These are phyloP conservation scores for Eleginops maclovinus DNA, from an alignment of 2,113 vertebrate genomes.

Conservation along the genomic window DNA sequence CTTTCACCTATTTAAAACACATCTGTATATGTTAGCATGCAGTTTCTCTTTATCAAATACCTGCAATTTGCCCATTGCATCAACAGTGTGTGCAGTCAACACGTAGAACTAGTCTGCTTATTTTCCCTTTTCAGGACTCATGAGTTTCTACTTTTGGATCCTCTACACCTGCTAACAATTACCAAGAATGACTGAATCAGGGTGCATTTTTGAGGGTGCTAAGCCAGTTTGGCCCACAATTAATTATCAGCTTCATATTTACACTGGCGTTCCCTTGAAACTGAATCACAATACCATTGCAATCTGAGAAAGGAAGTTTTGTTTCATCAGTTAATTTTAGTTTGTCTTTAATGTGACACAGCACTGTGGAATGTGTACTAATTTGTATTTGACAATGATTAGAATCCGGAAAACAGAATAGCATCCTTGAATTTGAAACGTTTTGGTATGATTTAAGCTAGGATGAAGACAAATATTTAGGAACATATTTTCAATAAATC, in stretches of 20 bases:
- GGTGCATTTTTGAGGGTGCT: constrained; percentile 7
- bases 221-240: background rate
- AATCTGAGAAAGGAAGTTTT: background rate
- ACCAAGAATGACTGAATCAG: constrained; percentile 43
- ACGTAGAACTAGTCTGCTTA: background rate
- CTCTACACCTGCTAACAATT: constrained; percentile 51
- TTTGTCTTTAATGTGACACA: background rate
- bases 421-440: background rate
- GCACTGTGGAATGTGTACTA: background rate
- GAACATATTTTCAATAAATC: background rate
- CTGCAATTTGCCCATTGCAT: background rate
- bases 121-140: constrained; percentile 20
- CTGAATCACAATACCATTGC: background rate
- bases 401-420: background rate
- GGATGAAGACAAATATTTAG: background rate
- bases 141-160: constrained; percentile 46
- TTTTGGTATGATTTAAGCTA: too few species aligned
- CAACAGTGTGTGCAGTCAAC: background rate
- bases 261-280: background rate
- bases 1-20: constrained; percentile 7
- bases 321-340: background rate
- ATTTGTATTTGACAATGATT: background rate
- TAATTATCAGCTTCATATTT: background rate
- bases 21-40: background rate
- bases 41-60: too few species aligned